These are phyloP conservation scores for Cynocephalus volans DNA, from an alignment of 2,113 vertebrate genomes.

Conservation along the genomic window DNA sequence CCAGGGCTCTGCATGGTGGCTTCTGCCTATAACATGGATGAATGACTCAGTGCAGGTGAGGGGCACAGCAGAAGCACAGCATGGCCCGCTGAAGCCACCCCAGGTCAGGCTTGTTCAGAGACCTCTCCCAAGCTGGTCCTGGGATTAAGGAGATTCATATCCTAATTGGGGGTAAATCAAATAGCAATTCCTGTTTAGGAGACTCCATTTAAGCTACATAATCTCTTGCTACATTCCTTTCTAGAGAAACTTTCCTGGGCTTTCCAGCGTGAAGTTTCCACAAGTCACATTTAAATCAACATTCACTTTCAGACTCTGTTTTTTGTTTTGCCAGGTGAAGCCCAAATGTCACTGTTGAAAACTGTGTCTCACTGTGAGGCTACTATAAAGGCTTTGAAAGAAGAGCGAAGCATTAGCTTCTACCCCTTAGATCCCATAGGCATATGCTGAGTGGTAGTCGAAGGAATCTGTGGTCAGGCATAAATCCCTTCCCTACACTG, in stretches of 20 bases:
- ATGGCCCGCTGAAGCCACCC: fast-evolving
- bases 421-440: fast-evolving
- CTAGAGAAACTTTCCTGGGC: not conserved
- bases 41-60: not conserved
- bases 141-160: not conserved
- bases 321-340: slow-evolving; percentile 41
- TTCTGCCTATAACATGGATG: not conserved
- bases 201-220: not conserved
- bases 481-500: not conserved
- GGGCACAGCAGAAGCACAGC: not conserved
- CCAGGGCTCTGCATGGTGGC: not conserved
- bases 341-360: slow-evolving; percentile 17
- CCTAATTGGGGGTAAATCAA: not conserved
- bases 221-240: not conserved
- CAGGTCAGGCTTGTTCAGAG: not conserved
- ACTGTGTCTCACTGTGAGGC: not conserved
- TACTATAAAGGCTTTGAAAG: not conserved
- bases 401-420: not conserved
- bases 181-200: not conserved
- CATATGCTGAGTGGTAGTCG: not conserved
- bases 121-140: not conserved
- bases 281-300: slow-evolving; percentile 15
- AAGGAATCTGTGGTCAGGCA: not conserved
- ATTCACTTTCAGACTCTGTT: slow-evolving; percentile 9
- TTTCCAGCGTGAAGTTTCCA: not conserved